Base-by-base conservation (phyloP, 2,888 invertebrate genomes). In the Macropis europaea region DNA sequence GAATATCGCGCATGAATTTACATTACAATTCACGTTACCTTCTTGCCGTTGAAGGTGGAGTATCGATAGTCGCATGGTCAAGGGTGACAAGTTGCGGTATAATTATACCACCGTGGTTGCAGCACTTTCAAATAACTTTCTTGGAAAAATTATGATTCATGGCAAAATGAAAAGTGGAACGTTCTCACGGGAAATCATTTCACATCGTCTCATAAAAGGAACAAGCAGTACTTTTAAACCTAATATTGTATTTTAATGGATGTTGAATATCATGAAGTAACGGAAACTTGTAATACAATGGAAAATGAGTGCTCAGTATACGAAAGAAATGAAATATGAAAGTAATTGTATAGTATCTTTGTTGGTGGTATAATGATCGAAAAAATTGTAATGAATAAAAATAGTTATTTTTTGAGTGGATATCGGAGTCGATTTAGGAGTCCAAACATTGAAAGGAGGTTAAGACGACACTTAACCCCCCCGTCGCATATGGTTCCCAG, bases 401-500 rank as follows among this genome's bases (percentile, higher is more conserved):
- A 13, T 15, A 13, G 54, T 3, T 7, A 26, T 61, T 54, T 64
- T 66, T 32, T 34, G 53, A 30, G 32, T 43, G 32, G 52, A 56
- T 61, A 61, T 71, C 36, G 63, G 42, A 13, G 50, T 59, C 68
- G 68, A 77, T 77, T 50, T 50, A 62, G 70, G 76, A 80, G 73
- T 64, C 61, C 60, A 78, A 81, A 81, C 53, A 68, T 43, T 36
- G 71, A 79, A 80, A 82, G 73, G 74, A 82, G 80, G 81, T 77
- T 79, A 82, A 82, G 72, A 80, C 72, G 79, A 81, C 67, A 82
- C 75, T 81, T 81, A 81, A 81, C 78, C 78, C 78, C n/a, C 67
- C 64, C 63, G 38, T 74, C 73, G 74, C 79, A 79, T 76, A 71
- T 81, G 82, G 73, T 79, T 63, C 66, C 73, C 82, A 82, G 77